These are phyloP conservation scores for Protaetia brevitarsis DNA, from an alignment of 1,140 invertebrate species.

Conservation along the genomic window DNA sequence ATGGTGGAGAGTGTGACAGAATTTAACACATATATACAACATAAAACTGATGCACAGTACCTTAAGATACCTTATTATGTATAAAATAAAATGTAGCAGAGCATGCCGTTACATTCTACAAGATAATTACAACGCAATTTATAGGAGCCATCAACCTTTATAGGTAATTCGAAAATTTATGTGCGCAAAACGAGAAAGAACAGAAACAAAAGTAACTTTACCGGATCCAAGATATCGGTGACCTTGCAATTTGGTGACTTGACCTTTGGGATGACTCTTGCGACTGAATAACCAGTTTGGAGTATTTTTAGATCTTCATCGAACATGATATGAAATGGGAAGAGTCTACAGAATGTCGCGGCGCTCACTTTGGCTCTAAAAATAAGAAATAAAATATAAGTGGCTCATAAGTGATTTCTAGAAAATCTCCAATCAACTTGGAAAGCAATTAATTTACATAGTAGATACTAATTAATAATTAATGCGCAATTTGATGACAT, in stretches of 20 bases:
- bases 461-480: no score
- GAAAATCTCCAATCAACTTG: not conserved
- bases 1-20: no score
- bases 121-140: no score
- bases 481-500: no score
- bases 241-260: slow-evolving; percentile 63
- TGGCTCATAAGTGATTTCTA: not conserved
- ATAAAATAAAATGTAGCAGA: no score
- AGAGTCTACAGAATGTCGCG: slow-evolving; percentile 87
- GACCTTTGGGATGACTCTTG: slow-evolving; percentile 76
- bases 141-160: no score
- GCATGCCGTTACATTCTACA: no score
- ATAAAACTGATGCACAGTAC: no score
- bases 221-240: slow-evolving; percentile 76
- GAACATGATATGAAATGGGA: slow-evolving; percentile 95
- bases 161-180: not conserved
- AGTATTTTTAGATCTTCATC: slow-evolving; percentile 79
- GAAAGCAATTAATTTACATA: no score
- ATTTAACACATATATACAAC: no score
- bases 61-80: no score
- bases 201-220: slow-evolving; percentile 45
- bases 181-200: not conserved
- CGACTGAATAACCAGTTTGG: slow-evolving; percentile 84
- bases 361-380: slow-evolving; percentile 84
- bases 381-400: slow-evolving; percentile 27